Evolutionary conservation across 2,797 vertebrate genomes (phyloP).

Genomic region (Lates japonicus): DNA sequence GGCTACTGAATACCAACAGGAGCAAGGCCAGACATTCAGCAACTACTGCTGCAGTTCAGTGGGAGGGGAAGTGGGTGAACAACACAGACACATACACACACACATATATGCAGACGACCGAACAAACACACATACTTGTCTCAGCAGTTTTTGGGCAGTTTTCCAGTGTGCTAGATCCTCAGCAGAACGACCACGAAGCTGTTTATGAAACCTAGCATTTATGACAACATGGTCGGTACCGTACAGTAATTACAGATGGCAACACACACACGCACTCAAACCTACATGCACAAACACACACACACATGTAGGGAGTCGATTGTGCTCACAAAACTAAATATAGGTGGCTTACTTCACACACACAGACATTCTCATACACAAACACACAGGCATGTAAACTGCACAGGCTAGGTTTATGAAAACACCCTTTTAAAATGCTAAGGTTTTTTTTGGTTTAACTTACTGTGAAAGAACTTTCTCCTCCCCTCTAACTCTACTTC

Average conservation of each 20-base stretch:
- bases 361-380: constrained; percentile 37
- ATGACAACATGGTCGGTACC: constrained; percentile 69
- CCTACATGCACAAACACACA: constrained; percentile 36
- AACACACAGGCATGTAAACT: constrained; percentile 66
- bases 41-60: constrained; percentile 52
- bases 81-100: constrained; percentile 3
- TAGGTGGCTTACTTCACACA: constrained; percentile 58
- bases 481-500: constrained; percentile 15
- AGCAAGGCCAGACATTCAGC: constrained; percentile 60
- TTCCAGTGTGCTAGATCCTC: constrained; percentile 73
- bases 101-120: constrained; percentile 15
- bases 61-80: constrained; percentile 39
- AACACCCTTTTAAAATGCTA: constrained; percentile 48
- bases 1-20: constrained; percentile 53
- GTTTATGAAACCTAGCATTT: constrained; percentile 72
- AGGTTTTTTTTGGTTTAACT: constrained; percentile 45
- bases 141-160: constrained; percentile 77
- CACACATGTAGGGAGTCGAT: constrained; percentile 28
- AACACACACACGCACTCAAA: constrained; percentile 39
- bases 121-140: constrained; percentile 50
- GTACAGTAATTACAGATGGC: constrained; percentile 78
- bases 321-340: constrained; percentile 65
- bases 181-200: constrained; percentile 72
- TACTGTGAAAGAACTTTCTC: constrained; percentile 22
- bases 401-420: constrained; percentile 43